A percentile compares a stretch with the other conserved stretches of the same genome.
These are phyloP conservation scores for Leptonema lineaticorne DNA, from an alignment of 1,140 invertebrate species.

Conservation along the genomic window DNA sequence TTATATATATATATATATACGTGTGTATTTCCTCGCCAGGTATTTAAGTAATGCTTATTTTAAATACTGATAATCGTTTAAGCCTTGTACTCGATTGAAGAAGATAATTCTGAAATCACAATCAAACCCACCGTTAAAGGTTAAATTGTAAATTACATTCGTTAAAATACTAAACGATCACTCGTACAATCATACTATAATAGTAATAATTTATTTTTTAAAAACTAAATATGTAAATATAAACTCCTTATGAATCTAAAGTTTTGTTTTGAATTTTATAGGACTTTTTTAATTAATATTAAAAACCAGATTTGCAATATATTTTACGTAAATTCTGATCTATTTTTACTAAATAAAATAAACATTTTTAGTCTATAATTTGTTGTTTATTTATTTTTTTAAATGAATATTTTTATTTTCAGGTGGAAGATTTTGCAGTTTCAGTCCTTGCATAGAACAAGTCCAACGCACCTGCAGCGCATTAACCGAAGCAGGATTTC, in stretches of 20 bases:
- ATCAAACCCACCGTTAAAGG: neutral
- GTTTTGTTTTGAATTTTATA: too few relatives aligned
- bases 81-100: conserved; percentile 20
- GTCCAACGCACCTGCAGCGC: conserved; percentile 82
- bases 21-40: neutral
- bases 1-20: too few relatives aligned
- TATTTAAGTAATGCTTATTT: conserved; percentile 17
- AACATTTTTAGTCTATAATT: neutral
- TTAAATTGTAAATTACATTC: too few relatives aligned
- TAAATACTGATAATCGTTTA: conserved; percentile 22
- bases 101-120: conserved; percentile 19
- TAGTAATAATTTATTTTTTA: too few relatives aligned
- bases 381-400: conserved; percentile 30
- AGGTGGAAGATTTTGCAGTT: conserved; percentile 93
- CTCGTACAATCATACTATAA: too few relatives aligned
- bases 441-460: conserved; percentile 98
- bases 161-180: too few relatives aligned
- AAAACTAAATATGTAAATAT: too few relatives aligned
- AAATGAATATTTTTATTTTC: conserved; percentile 43
- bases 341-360: neutral
- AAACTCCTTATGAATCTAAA: too few relatives aligned
- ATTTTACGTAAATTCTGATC: neutral
- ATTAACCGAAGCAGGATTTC: conserved; percentile 71
- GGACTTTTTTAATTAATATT: too few relatives aligned
- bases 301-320: too few relatives aligned